Evolutionary conservation across 2,888 invertebrate species (phyloP).

Genomic region (Eupithecia tripunctaria): DNA sequence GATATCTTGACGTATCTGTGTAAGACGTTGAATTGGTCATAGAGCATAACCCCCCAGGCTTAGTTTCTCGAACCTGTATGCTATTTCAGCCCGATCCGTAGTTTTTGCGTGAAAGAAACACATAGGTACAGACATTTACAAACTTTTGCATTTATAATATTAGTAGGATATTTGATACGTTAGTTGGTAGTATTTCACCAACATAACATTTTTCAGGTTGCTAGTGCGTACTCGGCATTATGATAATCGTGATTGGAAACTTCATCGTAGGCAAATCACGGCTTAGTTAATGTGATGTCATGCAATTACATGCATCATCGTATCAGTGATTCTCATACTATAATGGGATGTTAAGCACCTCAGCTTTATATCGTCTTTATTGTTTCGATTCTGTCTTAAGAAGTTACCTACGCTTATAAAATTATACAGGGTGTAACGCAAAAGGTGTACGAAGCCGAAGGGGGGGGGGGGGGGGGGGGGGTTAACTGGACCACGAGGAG

Average conservation of each 20-base stretch:
- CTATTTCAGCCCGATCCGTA: no score
- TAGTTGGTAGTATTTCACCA: background rate
- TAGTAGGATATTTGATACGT: background rate
- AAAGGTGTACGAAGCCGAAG: no score
- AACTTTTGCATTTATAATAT: no score
- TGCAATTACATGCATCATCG: conserved; percentile 41
- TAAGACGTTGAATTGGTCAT: no score
- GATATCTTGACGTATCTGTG: no score
- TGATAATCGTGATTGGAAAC: conserved; percentile 31
- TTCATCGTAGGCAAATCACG: conserved; percentile 38
- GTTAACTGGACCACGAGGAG: no score
- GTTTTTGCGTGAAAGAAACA: no score
- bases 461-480: no score
- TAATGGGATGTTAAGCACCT: conserved; percentile 34
- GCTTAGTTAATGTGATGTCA: conserved; percentile 47
- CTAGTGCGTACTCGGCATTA: conserved; percentile 15
- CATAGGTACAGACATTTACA: no score
- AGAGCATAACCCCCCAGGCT: no score
- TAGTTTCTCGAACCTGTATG: no score
- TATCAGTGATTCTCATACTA: conserved; percentile 26
- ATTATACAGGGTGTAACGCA: background rate
- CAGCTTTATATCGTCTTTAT: conserved; percentile 6
- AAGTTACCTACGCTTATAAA: no score
- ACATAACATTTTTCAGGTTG: background rate
- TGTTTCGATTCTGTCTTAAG: background rate